Evolutionary conservation across 2,797 vertebrate genomes (phyloP).

Genomic region (Sebastes nivosus): DNA sequence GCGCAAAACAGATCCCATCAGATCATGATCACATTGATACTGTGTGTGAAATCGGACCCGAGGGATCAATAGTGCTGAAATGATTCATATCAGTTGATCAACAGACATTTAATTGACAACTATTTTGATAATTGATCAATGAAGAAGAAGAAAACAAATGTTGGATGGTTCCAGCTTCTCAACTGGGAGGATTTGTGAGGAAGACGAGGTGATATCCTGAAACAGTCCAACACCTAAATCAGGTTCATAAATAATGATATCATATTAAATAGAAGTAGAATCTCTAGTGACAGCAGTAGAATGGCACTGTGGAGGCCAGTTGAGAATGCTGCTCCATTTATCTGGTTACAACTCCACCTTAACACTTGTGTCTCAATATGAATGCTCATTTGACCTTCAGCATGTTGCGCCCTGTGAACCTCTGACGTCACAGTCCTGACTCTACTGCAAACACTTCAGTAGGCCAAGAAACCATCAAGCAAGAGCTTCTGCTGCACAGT

Average conservation of each 20-base stretch:
- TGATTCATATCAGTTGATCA: neutral
- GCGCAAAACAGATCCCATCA: no score
- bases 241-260: neutral
- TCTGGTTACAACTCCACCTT: neutral
- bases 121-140: neutral
- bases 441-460: neutral
- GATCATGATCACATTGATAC: neutral
- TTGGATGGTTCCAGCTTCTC: neutral
- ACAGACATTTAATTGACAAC: neutral
- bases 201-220: no score
- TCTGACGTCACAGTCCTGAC: neutral
- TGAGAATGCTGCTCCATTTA: neutral
- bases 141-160: neutral
- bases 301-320: no score
- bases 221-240: neutral
- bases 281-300: no score
- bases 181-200: neutral
- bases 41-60: neutral
- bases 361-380: neutral
- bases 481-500: no score
- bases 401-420: neutral
- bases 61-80: neutral
- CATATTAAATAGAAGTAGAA: neutral
- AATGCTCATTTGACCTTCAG: no score
- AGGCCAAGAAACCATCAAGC: neutral